Conservation (phyloP, 2,113 vertebrate genomes). For the Scolopax mira region DNA sequence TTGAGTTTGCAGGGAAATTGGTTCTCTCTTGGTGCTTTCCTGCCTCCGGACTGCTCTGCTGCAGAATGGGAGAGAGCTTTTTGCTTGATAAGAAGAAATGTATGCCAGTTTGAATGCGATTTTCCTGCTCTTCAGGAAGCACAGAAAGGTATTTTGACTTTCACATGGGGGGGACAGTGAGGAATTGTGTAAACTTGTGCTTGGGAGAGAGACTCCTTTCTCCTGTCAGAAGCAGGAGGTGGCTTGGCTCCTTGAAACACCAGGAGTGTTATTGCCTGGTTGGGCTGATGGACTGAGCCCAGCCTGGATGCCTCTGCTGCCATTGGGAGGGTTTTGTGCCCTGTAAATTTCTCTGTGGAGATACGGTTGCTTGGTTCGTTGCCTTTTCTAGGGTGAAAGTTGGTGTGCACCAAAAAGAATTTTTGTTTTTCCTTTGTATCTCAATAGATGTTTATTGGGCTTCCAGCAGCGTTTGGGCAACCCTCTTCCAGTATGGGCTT, state of each 20-base stretch:
- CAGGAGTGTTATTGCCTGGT: background rate
- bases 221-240: background rate
- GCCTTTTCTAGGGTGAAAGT: background rate
- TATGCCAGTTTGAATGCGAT: constrained; percentile 44
- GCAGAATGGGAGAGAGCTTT: constrained; percentile 50
- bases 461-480: background rate
- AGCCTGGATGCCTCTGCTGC: background rate
- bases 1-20: constrained; percentile 12
- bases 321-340: background rate
- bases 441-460: background rate
- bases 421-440: background rate
- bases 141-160: constrained; percentile 63
- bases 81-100: constrained; percentile 47
- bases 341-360: background rate
- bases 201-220: background rate
- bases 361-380: background rate
- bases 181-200: background rate
- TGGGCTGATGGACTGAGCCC: background rate
- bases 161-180: background rate
- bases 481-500: background rate
- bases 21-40: background rate
- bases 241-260: background rate
- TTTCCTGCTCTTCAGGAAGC: constrained; percentile 63
- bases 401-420: background rate
- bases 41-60: background rate